Evolutionary conservation across 2,888 invertebrate species (phyloP), one percentile per base, ranked within the genome.

Genomic region (Synanthedon andrenaeformis): DNA sequence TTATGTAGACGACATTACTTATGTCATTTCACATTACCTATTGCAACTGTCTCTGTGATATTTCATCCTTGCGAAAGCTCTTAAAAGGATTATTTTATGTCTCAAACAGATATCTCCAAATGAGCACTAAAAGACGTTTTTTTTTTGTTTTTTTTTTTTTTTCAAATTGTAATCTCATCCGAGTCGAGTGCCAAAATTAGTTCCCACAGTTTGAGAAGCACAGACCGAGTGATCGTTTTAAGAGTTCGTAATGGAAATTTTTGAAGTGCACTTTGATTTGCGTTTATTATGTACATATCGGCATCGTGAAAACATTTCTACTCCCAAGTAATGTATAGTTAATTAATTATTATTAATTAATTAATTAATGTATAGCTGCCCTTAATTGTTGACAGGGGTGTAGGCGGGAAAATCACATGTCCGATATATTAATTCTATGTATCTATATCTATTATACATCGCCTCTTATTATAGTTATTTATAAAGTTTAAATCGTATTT

Each of bases 31-130:
- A 58, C 58, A 57, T 58, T 62, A n/a, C n/a, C n/a, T n/a, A 56
- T 64, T 64, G 59, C 60, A 67, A 72, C 70, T 72, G 62, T 69
- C 70, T 74, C 75, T 77, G 78, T 77, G 78, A 78, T 79, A 71
- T 58, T 66, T 69, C 67, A 72, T 72, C 70, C 55, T 65, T 71
- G 72, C 69, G 70, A 66, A 55, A 54, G 51, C 64, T 53, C 61
- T 55, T 54, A 54, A 62, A 62, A 68, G 66, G 69, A 68, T 71
- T 49, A 23, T 45, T 45, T 45, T 6, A 23, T 1, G 14, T 2
- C n/a, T 6, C 45, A n/a, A 45, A 13, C 14, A 6, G 35, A 35
- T n/a, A 45, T 45, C 45, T n/a, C 45, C n/a, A 12, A 35, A 35
- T 45, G 11, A 45, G 45, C 45, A 45, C 5, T 1, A 45, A 45